A percentile compares a stretch with the other conserved stretches of the same genome.
phyloP scores from a whole-genome alignment of 2,888 invertebrate genomes.

The Acleris emargana region DNA sequence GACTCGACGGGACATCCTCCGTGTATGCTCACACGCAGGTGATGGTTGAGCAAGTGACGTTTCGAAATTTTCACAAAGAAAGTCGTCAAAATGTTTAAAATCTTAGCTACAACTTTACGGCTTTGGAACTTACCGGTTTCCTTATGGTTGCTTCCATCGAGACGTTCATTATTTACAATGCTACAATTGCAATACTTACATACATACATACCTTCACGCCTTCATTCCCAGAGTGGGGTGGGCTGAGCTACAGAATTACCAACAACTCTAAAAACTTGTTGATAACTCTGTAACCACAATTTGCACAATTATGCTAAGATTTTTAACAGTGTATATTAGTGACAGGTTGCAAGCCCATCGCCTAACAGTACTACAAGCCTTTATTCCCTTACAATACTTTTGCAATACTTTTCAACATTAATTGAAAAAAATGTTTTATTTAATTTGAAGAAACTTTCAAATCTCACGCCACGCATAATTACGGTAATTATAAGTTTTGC shows the following conservation, averaged over 20 bases:
- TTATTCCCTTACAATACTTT: no score
- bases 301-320: no score
- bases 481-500: slow-evolving; percentile 29
- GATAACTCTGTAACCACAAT: no score
- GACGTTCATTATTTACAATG: background rate
- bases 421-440: no score
- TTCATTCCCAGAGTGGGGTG: no score
- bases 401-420: no score
- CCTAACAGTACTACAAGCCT: no score
- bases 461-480: slow-evolving; percentile 8
- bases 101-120: slow-evolving; percentile 33
- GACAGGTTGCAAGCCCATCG: no score
- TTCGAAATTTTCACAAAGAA: slow-evolving; percentile 60
- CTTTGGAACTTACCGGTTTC: background rate
- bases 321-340: no score
- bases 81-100: slow-evolving; percentile 44
- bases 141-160: background rate
- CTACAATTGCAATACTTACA: background rate
- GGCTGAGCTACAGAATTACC: no score
- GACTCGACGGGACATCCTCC: slow-evolving; percentile 44
- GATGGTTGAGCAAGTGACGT: slow-evolving; percentile 54
- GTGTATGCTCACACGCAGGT: slow-evolving; percentile 38
- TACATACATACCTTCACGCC: no score
- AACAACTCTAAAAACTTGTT: no score
- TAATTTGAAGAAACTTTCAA: slow-evolving; percentile 12